Evolutionary conservation across 2,888 invertebrate genomes (phyloP).

Genomic region (Dolichopus griseipennis): DNA sequence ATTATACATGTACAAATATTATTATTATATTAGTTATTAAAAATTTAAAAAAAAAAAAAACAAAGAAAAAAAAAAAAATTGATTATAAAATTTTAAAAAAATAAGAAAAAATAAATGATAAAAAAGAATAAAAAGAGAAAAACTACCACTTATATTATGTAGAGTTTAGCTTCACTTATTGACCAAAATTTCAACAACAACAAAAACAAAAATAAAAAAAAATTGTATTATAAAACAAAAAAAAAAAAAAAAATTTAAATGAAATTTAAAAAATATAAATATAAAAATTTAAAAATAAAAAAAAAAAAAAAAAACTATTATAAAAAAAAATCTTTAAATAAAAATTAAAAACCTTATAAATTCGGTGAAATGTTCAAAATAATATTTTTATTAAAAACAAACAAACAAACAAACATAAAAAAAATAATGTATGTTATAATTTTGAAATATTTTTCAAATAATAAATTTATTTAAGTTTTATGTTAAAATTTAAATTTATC

Average conservation of each 20-base stretch:
- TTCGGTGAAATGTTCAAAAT: constrained; percentile 4
- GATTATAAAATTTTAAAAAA: background rate
- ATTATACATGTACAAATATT: background rate
- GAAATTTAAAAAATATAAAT: background rate
- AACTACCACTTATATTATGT: constrained; percentile 6
- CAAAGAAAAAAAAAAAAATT: too few relatives aligned
- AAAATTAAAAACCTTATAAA: background rate
- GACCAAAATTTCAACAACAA: constrained; percentile 2
- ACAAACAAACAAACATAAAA: too few relatives aligned
- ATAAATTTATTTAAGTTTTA: too few relatives aligned
- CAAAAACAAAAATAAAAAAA: background rate
- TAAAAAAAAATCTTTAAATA: background rate
- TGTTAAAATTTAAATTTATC: too few relatives aligned
- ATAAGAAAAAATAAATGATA: background rate
- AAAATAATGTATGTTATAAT: background rate
- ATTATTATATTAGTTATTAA: background rate
- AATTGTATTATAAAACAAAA: background rate
- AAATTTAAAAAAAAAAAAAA: background rate
- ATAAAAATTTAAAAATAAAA: too few relatives aligned
- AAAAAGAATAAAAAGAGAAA: background rate
- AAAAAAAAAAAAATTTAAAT: constrained; percentile 1
- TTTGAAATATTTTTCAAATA: background rate
- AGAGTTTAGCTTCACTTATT: constrained; percentile 6
- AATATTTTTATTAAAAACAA: background rate
- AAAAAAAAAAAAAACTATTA: background rate